phyloP scores from a whole-genome alignment of 2,113 vertebrate species.

The Tautogolabrus adspersus region DNA sequence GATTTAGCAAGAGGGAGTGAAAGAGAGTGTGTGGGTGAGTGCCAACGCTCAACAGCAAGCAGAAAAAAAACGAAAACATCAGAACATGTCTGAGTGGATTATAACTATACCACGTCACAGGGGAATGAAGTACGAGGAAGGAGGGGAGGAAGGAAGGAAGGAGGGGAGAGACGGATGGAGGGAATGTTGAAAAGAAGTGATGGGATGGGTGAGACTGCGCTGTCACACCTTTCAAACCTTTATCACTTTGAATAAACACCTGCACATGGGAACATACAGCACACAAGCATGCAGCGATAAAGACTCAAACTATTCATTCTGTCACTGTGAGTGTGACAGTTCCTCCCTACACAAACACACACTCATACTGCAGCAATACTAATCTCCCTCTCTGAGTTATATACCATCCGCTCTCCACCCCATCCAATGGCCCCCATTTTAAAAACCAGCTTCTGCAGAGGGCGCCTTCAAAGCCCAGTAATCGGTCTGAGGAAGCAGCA shows the following conservation, averaged over 20 bases:
- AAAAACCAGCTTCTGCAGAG: conserved; percentile 62
- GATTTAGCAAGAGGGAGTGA: conserved; percentile 55
- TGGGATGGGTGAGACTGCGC: conserved; percentile 10
- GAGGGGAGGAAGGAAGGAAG: not conserved
- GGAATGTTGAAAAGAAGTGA: conserved; percentile 4
- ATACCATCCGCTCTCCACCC: conserved; percentile 18
- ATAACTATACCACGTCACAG: conserved; percentile 57
- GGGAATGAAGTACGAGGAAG: conserved; percentile 32
- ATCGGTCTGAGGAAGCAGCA: conserved; percentile 72
- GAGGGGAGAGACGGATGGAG: not conserved
- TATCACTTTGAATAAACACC: conserved; percentile 53
- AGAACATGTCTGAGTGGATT: conserved; percentile 72
- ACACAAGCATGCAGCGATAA: conserved; percentile 41
- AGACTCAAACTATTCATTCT: conserved; percentile 44
- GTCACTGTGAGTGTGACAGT: conserved; percentile 31
- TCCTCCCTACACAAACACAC: not conserved
- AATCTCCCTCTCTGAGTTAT: conserved; percentile 62
- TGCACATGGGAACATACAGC: conserved; percentile 49
- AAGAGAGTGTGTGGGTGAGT: conserved; percentile 57
- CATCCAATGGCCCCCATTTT: conserved; percentile 63
- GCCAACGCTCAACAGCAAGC: conserved; percentile 57
- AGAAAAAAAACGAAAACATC: conserved; percentile 41
- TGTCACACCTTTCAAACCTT: conserved; percentile 52
- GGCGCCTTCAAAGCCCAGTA: conserved; percentile 70
- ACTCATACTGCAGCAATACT: conserved; percentile 31